phyloP scores from a whole-genome alignment of 37 sponge, comb jelly and placozoan species.

The Dysidea cf. avara region DNA sequence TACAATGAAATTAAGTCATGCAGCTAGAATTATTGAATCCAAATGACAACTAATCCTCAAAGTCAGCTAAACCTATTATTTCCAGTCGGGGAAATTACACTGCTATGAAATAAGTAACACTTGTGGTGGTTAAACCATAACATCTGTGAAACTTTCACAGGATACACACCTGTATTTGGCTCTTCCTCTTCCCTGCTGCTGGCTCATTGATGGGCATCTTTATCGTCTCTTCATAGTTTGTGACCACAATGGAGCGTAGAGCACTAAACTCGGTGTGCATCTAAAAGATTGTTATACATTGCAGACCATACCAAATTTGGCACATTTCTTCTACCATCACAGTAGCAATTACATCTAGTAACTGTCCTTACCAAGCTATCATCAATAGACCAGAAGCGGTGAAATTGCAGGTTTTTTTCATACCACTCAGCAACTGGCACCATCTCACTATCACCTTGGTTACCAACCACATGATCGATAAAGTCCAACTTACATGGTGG shows the following conservation, averaged over 20 bases:
- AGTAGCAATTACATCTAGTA: background rate
- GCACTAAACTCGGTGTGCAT: conserved; percentile 95
- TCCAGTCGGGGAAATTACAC: too few relatives aligned
- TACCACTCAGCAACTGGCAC: conserved; percentile 82
- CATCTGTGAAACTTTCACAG: background rate
- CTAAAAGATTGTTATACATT: conserved; percentile 30
- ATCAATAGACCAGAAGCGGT: conserved; percentile 99
- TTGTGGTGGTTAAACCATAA: too few relatives aligned
- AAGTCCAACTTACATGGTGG: conserved; percentile 70
- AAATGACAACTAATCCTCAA: too few relatives aligned
- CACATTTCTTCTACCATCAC: background rate
- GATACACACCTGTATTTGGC: conserved; percentile 90
- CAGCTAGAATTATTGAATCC: too few relatives aligned
- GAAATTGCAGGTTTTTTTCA: conserved; percentile 91
- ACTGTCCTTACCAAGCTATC: conserved; percentile 71
- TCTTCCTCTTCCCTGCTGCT: conserved; percentile 92
- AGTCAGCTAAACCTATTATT: too few relatives aligned
- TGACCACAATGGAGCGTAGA: conserved; percentile 94
- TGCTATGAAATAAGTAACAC: too few relatives aligned
- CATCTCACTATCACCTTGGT: conserved; percentile 91
- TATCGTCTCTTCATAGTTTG: conserved; percentile 96
- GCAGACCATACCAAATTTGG: too few relatives aligned
- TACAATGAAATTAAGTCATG: too few relatives aligned
- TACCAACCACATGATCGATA: conserved; percentile 97
- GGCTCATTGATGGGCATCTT: conserved; percentile 99